phyloP scores from a whole-genome alignment of 1,140 invertebrate species.

The Drosophila navojoa region DNA sequence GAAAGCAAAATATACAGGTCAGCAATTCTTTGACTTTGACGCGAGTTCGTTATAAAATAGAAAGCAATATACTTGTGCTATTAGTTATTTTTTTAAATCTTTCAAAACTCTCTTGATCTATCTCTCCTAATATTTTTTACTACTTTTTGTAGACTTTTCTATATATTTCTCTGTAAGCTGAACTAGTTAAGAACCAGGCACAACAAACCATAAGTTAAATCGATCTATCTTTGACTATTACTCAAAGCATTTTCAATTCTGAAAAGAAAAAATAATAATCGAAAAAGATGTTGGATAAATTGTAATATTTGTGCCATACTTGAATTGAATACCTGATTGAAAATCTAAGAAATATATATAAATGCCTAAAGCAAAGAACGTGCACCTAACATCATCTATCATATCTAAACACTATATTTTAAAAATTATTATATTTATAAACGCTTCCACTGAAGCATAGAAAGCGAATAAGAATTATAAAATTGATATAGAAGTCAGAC shows the following conservation, averaged over 20 bases:
- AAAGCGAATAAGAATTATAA: constrained; percentile 3
- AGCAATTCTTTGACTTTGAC: too few species aligned
- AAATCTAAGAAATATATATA: constrained; percentile 26
- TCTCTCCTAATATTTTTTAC: background rate
- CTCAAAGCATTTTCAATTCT: background rate
- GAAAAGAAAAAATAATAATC: background rate
- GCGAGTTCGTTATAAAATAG: too few species aligned
- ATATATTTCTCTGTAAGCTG: background rate
- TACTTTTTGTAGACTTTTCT: background rate
- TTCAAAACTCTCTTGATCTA: background rate
- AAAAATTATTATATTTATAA: background rate
- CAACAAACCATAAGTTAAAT: constrained; percentile 3
- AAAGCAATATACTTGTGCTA: too few species aligned
- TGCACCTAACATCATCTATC: constrained; percentile 26
- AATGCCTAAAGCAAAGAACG: constrained; percentile 12
- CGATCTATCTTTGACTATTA: background rate
- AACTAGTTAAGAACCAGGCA: constrained; percentile 29
- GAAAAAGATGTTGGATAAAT: constrained; percentile 7
- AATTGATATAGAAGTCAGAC: constrained; percentile 23
- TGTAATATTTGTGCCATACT: constrained; percentile 37
- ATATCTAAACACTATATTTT: constrained; percentile 39
- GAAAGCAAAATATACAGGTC: too few species aligned
- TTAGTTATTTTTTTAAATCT: background rate
- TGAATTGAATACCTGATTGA: constrained; percentile 59
- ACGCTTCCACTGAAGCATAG: background rate